phyloP scores from a whole-genome alignment of 2,797 vertebrate genomes.

The Poeciliopsis gracilis region DNA sequence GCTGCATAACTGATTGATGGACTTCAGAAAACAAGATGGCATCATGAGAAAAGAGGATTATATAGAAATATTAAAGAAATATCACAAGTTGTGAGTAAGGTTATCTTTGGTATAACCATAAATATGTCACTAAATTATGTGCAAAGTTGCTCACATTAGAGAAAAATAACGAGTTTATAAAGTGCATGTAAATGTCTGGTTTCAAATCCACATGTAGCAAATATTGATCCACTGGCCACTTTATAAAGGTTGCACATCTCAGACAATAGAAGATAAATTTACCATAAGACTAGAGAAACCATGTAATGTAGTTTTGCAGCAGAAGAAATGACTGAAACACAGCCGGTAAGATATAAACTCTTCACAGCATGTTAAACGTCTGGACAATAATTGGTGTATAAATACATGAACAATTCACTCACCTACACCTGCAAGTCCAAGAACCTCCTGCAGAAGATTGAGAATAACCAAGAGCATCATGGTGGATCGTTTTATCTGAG shows the following conservation, averaged over 20 bases:
- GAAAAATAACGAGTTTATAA: neutral
- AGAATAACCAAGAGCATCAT: conserved; percentile 58
- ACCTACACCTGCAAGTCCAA: conserved; percentile 61
- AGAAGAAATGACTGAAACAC: neutral
- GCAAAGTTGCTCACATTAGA: too few species aligned
- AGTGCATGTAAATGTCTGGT: neutral
- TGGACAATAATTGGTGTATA: neutral
- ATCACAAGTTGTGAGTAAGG: neutral
- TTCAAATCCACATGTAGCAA: neutral
- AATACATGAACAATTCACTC: conserved; percentile 49
- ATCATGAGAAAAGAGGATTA: neutral
- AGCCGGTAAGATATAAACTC: neutral
- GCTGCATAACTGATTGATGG: neutral
- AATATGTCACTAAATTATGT: neutral
- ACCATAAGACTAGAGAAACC: neutral
- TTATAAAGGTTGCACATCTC: neutral
- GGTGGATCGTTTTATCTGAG: conserved; percentile 20
- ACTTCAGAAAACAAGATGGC: neutral
- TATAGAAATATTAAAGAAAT: neutral
- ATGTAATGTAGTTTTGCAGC: neutral
- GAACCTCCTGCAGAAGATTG: conserved; percentile 54
- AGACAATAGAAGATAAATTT: neutral
- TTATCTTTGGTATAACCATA: too few species aligned
- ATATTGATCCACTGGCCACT: neutral
- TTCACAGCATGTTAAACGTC: neutral